Evolutionary conservation across 2,888 invertebrate genomes (phyloP), one percentile per base, ranked within the genome.

Genomic region (Scaeva pyrastri): DNA sequence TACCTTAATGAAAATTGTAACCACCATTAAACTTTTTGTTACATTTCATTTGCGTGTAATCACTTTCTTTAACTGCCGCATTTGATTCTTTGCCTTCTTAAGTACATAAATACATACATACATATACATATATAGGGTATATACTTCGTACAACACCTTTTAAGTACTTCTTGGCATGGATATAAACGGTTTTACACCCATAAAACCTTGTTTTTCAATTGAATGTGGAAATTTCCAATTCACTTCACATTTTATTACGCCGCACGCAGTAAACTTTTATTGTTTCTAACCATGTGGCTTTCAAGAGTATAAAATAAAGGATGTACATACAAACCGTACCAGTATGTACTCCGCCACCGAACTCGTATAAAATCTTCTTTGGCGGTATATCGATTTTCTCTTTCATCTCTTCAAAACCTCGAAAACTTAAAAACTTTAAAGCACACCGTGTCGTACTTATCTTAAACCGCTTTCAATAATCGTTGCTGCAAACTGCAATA

Each of bases 211-310:
- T 72, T 80, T 84, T 84, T 80, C 84, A 84, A 84, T 84, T 75
- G 84, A 68, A 75, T 72, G 84, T 80, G 80, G 80, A 80, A 80
- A 84, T 75, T 84, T 84, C 80, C 84, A 84, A 84, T 84, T 84
- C 80, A 84, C 75, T 80, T 84, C 75, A 66, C 80, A 75, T 84
- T 84, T 84, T 84, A 84, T 60, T 75, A 71, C 71, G 31, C 71
- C 45, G 58, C 84, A 84, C 84, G 84, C 84, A 80, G 72, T 84
- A 80, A 84, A 84, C 56, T 84, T 84, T 84, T 80, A 84, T 84
- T 75, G 80, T 58, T 56, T 14, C 23, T 41, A 60, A 16, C 71
- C 50, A 58, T 66, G 26, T 62, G 64, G 3, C 45, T 45, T 64
- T 64, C 5, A 45, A 26, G 19, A 26, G 16, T 16, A 7, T 19